A percentile compares a stretch with the other conserved stretches of the same genome.
phyloP scores from a whole-genome alignment of 2,797 vertebrate genomes.

The Lithobates sylvaticus region DNA sequence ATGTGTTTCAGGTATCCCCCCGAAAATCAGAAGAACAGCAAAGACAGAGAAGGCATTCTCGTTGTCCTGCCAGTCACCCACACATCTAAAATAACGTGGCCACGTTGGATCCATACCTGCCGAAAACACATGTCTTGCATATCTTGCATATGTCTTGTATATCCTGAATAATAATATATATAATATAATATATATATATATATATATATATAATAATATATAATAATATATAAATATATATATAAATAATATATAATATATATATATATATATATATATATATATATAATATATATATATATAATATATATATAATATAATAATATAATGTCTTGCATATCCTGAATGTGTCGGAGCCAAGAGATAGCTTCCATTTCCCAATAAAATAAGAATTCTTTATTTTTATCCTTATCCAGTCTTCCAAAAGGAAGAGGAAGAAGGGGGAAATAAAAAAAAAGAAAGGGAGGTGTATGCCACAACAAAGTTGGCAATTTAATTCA shows the following conservation, averaged over 20 bases:
- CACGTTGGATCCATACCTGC: slow-evolving; percentile 84
- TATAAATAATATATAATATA: too few species aligned
- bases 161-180: too few species aligned
- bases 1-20: slow-evolving; percentile 81
- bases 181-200: too few species aligned
- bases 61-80: slow-evolving; percentile 66
- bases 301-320: too few species aligned
- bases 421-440: slow-evolving; percentile 69
- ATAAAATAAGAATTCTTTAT: slow-evolving; percentile 77
- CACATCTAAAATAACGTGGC: slow-evolving; percentile 67
- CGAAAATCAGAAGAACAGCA: slow-evolving; percentile 79
- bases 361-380: slow-evolving; percentile 70
- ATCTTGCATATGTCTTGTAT: slow-evolving; percentile 79
- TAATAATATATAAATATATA: too few species aligned
- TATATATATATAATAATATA: too few species aligned
- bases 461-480: slow-evolving; percentile 20
- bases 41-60: slow-evolving; percentile 66
- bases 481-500: slow-evolving; percentile 86
- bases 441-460: slow-evolving; percentile 32
- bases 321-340: slow-evolving; percentile 81
- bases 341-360: slow-evolving; percentile 75
- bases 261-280: too few species aligned
- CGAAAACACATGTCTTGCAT: slow-evolving; percentile 83
- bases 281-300: too few species aligned
- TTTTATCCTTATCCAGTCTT: slow-evolving; percentile 76